Evolutionary conservation across 2,113 vertebrate genomes (phyloP), one percentile per base, ranked within the genome.

Genomic region (Sinocyclocheilus grahami): DNA sequence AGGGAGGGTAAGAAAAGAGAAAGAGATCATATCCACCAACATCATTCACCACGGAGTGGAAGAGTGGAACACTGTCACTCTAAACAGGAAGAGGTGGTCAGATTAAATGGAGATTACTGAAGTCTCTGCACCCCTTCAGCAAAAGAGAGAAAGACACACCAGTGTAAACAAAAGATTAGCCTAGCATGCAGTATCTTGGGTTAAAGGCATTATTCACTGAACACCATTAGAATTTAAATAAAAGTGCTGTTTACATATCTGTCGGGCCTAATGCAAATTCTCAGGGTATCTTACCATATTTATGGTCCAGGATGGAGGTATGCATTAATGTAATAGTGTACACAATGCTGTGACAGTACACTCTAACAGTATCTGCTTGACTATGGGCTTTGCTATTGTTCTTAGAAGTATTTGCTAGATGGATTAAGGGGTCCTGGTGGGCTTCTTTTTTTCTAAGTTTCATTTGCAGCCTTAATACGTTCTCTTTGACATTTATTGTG

Each of bases 91-190:
- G 85, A 85, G 22, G 80, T 30, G 55, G 81, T 46, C 58, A 62
- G 90, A 88, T 87, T 89, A 86, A 86, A 69, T 46, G 0, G 60
- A 85, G 85, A 90, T 89, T 87, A 88, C 16, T 51, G 48, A 63
- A 83, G 75, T 51, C 67, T 83, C 33, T 63, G 84, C 11, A 39
- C 20, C 53, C 65, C 10, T 60, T 42, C 33, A 76, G 16, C 27
- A 80, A 78, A 76, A 74, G 81, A 79, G 39, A 85, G n/a, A 65
- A 10, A 51, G n/a, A 65, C 46, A 53, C 22, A 58, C 33, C 14
- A 58, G 75, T 60, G 78, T 79, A 91, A 89, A 90, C 85, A 89
- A 58, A 63, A 78, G 83, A 86, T 88, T 86, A 89, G 76, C n/a
- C 37, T 20, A 77, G 51, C 69, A 76, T 82, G 86, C 63, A 71